phyloP scores from a whole-genome alignment of 2,888 invertebrate species.

The Flexamia atlantica region DNA sequence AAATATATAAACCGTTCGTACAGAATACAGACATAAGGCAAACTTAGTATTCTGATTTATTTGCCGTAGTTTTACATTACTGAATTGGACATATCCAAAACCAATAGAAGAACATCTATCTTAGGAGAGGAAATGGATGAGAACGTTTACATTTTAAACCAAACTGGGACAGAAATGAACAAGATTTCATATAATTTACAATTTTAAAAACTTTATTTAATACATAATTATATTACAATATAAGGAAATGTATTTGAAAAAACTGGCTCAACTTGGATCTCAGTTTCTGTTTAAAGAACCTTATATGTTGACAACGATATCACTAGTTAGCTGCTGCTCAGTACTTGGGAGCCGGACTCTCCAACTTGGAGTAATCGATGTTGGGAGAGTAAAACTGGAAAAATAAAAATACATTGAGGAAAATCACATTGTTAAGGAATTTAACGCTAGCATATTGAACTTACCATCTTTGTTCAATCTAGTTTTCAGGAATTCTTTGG shows the following conservation, averaged over 20 bases:
- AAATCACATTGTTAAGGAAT: too few species aligned
- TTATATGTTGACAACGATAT: background rate
- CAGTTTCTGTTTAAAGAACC: background rate
- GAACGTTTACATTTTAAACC: too few species aligned
- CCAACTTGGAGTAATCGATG: slow-evolving; percentile 81
- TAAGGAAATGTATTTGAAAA: background rate
- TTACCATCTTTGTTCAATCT: too few species aligned
- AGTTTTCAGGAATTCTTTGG: too few species aligned
- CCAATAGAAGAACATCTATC: too few species aligned
- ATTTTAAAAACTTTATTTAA: slow-evolving; percentile 10
- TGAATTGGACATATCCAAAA: too few species aligned
- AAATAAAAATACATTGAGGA: slow-evolving; percentile 48
- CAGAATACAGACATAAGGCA: too few species aligned
- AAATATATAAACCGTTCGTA: too few species aligned
- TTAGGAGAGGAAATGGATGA: too few species aligned
- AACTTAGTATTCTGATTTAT: too few species aligned
- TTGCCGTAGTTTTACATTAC: too few species aligned
- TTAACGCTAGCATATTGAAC: too few species aligned
- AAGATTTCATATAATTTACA: background rate
- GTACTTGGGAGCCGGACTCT: slow-evolving; percentile 84
- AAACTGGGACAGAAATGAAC: background rate
- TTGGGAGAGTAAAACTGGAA: slow-evolving; percentile 87
- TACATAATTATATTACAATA: slow-evolving; percentile 14
- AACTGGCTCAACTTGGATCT: background rate
- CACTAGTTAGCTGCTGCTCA: slow-evolving; percentile 72